A percentile compares a stretch with the other conserved stretches of the same genome.
phyloP scores from a whole-genome alignment of 2,888 invertebrate genomes.

The Scelioninae gen. 2 region DNA sequence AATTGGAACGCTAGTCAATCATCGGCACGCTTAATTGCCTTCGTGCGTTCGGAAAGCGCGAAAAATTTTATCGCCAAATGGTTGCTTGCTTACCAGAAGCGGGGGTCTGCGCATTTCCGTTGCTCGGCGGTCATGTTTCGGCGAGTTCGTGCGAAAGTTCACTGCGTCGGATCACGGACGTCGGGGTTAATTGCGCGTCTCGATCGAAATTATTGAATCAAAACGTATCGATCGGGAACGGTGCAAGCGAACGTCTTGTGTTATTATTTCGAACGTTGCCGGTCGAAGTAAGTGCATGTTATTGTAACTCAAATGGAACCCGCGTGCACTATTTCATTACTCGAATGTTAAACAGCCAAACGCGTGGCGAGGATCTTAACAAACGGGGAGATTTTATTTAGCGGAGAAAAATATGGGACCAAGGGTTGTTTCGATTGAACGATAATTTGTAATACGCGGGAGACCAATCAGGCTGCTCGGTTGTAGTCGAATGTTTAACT shows the following conservation, averaged over 20 bases:
- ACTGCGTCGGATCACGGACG: conserved; percentile 19
- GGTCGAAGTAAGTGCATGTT: conserved; percentile 42
- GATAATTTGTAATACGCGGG: too few species aligned
- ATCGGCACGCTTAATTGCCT: conserved; percentile 26
- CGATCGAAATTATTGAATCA: conserved; percentile 40
- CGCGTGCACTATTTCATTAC: conserved; percentile 26
- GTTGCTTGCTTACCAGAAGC: too few species aligned
- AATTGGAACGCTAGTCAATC: conserved; percentile 39
- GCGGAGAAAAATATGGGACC: too few species aligned
- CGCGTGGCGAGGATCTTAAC: background rate
- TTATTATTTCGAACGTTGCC: conserved; percentile 32
- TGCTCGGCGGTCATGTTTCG: conserved; percentile 26
- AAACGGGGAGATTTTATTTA: too few species aligned
- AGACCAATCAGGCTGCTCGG: too few species aligned
- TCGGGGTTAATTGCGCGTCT: conserved; percentile 37
- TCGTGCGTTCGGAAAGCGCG: conserved; percentile 24
- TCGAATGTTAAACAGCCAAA: conserved; percentile 26
- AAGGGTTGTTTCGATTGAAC: too few species aligned
- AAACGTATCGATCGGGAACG: conserved; percentile 30
- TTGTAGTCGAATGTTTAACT: conserved; percentile 38
- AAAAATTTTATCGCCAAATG: too few species aligned
- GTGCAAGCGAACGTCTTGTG: conserved; percentile 20
- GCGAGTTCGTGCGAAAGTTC: conserved; percentile 33
- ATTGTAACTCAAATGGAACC: conserved; percentile 30
- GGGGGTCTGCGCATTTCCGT: too few species aligned